These are phyloP conservation scores for Drosophila longiperda DNA, from an alignment of 2,888 invertebrate species.

Conservation along the genomic window DNA sequence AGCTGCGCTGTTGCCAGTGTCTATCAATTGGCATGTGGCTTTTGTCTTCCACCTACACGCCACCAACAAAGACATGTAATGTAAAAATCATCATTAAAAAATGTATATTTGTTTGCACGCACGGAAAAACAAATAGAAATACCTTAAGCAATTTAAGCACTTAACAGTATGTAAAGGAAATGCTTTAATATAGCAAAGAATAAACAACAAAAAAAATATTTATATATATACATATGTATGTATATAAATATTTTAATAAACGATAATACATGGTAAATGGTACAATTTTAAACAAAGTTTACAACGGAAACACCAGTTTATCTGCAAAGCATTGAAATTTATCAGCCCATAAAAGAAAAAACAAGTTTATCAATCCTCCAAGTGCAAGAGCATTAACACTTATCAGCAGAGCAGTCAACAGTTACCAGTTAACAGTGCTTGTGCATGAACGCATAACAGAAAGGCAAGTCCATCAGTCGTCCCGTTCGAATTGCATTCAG, in stretches of 20 bases:
- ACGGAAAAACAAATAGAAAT: not conserved
- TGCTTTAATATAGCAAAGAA: not conserved
- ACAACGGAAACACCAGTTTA: not conserved
- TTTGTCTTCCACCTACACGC: conserved; percentile 35
- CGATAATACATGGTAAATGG: not conserved
- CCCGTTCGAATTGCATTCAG: conserved; percentile 7
- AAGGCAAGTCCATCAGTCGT: not conserved
- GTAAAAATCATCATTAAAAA: conserved; percentile 1
- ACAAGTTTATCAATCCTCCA: too few relatives aligned
- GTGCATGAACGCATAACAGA: too few relatives aligned
- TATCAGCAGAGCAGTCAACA: too few relatives aligned
- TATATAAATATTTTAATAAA: too few relatives aligned
- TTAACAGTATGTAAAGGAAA: not conserved
- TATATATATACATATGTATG: not conserved
- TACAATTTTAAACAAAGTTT: not conserved
- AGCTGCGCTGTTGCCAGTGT: conserved; percentile 35
- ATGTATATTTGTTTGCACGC: not conserved
- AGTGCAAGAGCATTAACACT: too few relatives aligned
- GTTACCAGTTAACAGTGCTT: too few relatives aligned
- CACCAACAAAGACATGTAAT: conserved; percentile 16
- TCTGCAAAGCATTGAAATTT: not conserved
- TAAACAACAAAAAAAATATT: not conserved
- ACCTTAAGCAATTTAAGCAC: not conserved
- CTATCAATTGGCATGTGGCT: conserved; percentile 52
- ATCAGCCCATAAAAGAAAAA: too few relatives aligned